Percentiles rank a stretch among this genome's conserved stretches.
Evolutionary conservation across 2,888 invertebrate genomes (phyloP).

Genomic region (Neuroscelio doddi): DNA sequence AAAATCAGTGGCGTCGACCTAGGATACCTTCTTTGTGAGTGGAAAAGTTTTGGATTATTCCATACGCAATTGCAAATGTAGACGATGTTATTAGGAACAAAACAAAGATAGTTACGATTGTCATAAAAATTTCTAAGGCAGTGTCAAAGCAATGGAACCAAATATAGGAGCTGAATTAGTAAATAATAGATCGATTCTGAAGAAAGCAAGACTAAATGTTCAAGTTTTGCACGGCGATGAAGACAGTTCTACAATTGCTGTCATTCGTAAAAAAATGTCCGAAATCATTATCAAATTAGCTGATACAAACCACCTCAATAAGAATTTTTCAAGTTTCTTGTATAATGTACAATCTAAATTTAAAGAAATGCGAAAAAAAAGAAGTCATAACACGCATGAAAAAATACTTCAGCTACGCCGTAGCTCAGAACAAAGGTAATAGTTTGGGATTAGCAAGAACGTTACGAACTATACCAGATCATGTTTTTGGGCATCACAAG

Average conservation of each 20-base stretch:
- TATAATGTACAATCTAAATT: slow-evolving; percentile 31
- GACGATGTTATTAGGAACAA: slow-evolving; percentile 36
- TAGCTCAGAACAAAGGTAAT: slow-evolving; percentile 11
- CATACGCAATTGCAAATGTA: too few species aligned
- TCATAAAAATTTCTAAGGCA: slow-evolving; percentile 46
- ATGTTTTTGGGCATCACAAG: slow-evolving; percentile 29
- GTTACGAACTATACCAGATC: slow-evolving; percentile 32
- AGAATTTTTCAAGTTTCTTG: slow-evolving; percentile 45
- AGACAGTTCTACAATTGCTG: slow-evolving; percentile 49
- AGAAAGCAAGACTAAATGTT: slow-evolving; percentile 44
- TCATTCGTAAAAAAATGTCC: slow-evolving; percentile 30
- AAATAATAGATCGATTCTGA: slow-evolving; percentile 41
- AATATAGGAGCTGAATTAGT: slow-evolving; percentile 40
- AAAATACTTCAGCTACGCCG: slow-evolving; percentile 20
- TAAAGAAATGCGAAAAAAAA: slow-evolving; percentile 1
- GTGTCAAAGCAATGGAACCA: slow-evolving; percentile 55
- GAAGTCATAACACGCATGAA: slow-evolving; percentile 14
- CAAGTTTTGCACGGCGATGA: slow-evolving; percentile 51
- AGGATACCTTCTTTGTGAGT: too few species aligned
- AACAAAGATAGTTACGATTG: slow-evolving; percentile 36
- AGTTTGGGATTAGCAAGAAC: slow-evolving; percentile 14
- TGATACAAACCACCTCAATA: slow-evolving; percentile 46
- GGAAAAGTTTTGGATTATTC: slow-evolving; percentile 27
- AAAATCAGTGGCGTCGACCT: too few species aligned
- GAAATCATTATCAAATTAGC: slow-evolving; percentile 39